Percentiles rank a stretch among this genome's conserved stretches.
Evolutionary conservation across 1,140 invertebrate species (phyloP).

Genomic region (Microplitis demolitor): DNA sequence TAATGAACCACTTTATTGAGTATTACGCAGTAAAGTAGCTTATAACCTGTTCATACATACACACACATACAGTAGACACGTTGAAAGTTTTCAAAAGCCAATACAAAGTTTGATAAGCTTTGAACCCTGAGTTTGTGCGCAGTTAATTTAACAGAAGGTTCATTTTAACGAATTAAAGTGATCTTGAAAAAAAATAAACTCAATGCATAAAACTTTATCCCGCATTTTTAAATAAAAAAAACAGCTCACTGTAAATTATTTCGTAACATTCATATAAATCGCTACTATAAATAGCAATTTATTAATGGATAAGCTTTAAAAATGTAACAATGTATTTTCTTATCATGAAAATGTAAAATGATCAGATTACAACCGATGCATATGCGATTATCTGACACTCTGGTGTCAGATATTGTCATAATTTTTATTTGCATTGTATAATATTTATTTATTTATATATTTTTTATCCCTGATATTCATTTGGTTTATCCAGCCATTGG

Average conservation of each 20-base stretch:
- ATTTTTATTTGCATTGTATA: slow-evolving; percentile 13
- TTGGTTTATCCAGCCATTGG: neutral
- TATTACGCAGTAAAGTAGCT: no score
- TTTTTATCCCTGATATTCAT: neutral
- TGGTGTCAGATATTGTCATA: slow-evolving; percentile 2
- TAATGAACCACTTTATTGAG: no score
- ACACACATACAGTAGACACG: neutral
- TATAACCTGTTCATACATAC: no score
- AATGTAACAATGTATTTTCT: neutral
- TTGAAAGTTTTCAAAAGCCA: neutral
- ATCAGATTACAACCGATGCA: slow-evolving; percentile 16
- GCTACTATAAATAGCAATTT: no score
- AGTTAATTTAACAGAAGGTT: neutral
- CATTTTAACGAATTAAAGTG: no score
- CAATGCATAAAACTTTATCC: no score
- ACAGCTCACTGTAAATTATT: no score
- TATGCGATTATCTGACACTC: slow-evolving; percentile 26
- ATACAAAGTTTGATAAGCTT: neutral
- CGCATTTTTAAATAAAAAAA: no score
- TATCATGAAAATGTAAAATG: neutral
- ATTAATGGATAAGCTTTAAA: neutral
- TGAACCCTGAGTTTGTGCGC: neutral
- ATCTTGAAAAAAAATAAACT: no score
- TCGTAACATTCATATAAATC: no score
- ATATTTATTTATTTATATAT: neutral